Evolutionary conservation across 2,113 vertebrate genomes (phyloP), one percentile per base, ranked within the genome.

Genomic region (Vidua chalybeata): DNA sequence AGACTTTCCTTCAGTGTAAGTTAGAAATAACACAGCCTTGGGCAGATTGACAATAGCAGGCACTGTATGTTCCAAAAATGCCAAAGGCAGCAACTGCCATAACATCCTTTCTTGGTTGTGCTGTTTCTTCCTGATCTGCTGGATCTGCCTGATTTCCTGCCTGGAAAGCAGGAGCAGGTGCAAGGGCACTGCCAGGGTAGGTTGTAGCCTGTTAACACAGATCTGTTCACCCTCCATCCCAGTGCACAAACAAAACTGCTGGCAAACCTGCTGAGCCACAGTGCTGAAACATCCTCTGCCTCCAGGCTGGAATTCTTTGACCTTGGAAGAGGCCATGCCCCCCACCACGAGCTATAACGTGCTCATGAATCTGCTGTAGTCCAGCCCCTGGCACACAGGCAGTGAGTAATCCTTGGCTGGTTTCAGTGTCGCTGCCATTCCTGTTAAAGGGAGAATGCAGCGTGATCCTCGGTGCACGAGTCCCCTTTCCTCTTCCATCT

Each of bases 381-480:
- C 15, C 54, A 15, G 7, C 10, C 37, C 46, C 48, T 46, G 80
- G 64, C 39, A 28, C 31, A 0, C 41, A 13, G 61, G 43, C 22
- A 0, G 26, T 8, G 17, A 15, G 11, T 72, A 73, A 69, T 81
- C 77, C 90, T 39, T 0, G 0, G 11, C 24, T 37, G 78, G 10
- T 33, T 59, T 63, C 15, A 46, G 35, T 46, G 67, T 71, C n/a
- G 1, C 64, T 66, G 76, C 54, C 46, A 1, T 17, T 69, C 67
- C 76, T 64, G 37, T 80, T 31, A 77, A 39, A 67, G 80, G 76
- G 3, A 46, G 67, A 79, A 51, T 1, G 28, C 56, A 74, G 67
- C 1, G 0, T 59, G 61, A 37, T 46, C 67, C 33, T 12, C 3
- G 1, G 12, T 15, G 58, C 19, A 0, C 4, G 4, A 41, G 18